Conservation (phyloP, 2,888 invertebrate genomes). For the Pristionchus japonicus region DNA sequence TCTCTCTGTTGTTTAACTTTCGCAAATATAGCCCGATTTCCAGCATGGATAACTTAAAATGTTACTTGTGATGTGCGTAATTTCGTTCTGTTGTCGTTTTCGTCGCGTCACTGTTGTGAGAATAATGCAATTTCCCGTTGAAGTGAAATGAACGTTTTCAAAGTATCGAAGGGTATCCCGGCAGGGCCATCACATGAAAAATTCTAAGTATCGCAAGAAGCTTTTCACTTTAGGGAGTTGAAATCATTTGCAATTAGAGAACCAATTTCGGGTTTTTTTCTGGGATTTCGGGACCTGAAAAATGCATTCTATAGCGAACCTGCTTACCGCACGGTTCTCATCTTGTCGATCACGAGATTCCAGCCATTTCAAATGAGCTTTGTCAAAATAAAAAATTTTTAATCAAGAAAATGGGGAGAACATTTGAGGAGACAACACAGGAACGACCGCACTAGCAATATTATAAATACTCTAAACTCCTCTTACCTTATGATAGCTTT, state of each 20-base stretch:
- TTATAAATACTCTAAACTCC: background rate
- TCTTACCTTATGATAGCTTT: background rate
- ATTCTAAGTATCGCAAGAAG: too few species aligned
- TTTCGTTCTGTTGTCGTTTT: background rate
- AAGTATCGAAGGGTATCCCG: background rate
- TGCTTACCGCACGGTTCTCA: too few species aligned
- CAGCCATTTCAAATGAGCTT: too few species aligned
- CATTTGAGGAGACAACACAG: background rate
- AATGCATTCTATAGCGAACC: too few species aligned
- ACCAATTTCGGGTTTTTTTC: too few species aligned
- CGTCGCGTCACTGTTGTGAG: background rate
- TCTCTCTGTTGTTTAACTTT: background rate
- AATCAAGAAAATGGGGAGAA: background rate
- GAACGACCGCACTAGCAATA: background rate
- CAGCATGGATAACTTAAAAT: constrained; percentile 11
- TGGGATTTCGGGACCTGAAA: too few species aligned
- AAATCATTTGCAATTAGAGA: too few species aligned
- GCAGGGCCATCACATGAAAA: too few species aligned
- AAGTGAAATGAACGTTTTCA: constrained; percentile 6
- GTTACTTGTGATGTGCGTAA: constrained; percentile 12
- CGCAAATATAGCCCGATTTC: background rate
- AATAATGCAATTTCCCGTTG: background rate
- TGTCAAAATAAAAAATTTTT: background rate
- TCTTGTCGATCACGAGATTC: too few species aligned
- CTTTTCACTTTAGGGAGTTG: too few species aligned